These are phyloP conservation scores for Camponotus pennsylvanicus DNA, from an alignment of 1,140 invertebrate species.

Conservation along the genomic window DNA sequence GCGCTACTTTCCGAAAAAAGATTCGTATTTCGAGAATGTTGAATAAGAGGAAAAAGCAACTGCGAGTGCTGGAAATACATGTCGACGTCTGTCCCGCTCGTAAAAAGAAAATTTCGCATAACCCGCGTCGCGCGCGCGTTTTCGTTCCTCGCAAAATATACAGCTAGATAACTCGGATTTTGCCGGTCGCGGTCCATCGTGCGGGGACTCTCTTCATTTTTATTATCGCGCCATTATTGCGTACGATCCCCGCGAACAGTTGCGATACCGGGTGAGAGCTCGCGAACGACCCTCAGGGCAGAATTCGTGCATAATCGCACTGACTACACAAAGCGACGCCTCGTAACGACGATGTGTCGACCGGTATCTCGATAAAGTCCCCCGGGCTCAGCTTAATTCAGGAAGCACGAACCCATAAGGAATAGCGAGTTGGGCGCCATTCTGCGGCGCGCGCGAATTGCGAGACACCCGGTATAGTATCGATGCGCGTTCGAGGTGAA, in stretches of 20 bases:
- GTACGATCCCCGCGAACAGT: conserved; percentile 5
- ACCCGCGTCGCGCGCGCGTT: not conserved
- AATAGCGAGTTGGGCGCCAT: conserved; percentile 44
- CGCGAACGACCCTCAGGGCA: conserved; percentile 50
- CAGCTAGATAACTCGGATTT: not conserved
- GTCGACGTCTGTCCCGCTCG: conserved; percentile 37
- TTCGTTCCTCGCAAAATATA: not conserved
- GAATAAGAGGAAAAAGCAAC: conserved; percentile 12
- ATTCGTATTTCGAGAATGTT: not conserved
- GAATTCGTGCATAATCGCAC: conserved; percentile 68
- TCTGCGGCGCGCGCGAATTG: conserved; percentile 49
- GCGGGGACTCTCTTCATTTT: conserved; percentile 59
- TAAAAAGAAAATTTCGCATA: conserved; percentile 45
- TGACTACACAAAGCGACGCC: conserved; percentile 60
- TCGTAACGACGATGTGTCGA: conserved; percentile 51
- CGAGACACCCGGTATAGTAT: conserved; percentile 45
- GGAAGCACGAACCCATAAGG: conserved; percentile 74
- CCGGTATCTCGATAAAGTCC: conserved; percentile 67
- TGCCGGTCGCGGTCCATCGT: not conserved
- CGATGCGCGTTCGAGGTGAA: not conserved
- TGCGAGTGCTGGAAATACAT: not conserved
- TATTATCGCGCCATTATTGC: conserved; percentile 69
- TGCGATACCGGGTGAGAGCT: conserved; percentile 54
- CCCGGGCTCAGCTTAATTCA: conserved; percentile 59
- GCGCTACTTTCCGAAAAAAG: not conserved